phyloP scores from a whole-genome alignment of 1,140 invertebrate species.

The Oscheius sp. region DNA sequence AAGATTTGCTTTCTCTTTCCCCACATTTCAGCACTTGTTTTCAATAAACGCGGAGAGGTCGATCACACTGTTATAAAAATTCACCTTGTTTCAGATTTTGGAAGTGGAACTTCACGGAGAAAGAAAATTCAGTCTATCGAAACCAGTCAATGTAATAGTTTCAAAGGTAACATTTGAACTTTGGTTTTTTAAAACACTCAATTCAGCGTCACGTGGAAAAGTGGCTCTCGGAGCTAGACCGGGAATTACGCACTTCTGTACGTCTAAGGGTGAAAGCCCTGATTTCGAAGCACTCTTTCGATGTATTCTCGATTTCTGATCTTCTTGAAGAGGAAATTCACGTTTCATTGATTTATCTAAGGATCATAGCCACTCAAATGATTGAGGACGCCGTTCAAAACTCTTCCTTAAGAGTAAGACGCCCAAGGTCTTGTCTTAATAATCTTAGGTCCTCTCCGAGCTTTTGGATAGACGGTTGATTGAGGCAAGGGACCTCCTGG shows the following conservation, averaged over 20 bases:
- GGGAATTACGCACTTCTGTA: background rate
- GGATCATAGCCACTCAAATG: slow-evolving; percentile 8
- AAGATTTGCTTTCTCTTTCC: slow-evolving; percentile 9
- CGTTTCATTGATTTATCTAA: background rate
- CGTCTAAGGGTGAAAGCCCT: background rate
- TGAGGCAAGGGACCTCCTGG: no score
- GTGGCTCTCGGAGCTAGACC: slow-evolving; percentile 17
- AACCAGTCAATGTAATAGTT: slow-evolving; percentile 18
- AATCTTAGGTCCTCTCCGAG: no score
- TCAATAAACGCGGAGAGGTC: slow-evolving; percentile 14
- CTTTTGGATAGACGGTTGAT: no score
- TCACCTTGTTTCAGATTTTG: background rate
- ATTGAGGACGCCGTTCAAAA: slow-evolving; percentile 14
- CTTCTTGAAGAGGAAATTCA: slow-evolving; percentile 7
- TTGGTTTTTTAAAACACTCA: background rate
- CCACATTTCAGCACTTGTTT: background rate
- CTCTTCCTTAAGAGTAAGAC: slow-evolving; percentile 4
- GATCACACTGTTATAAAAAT: background rate
- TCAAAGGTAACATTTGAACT: background rate
- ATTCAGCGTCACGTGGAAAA: slow-evolving; percentile 19
- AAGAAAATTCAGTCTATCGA: slow-evolving; percentile 2
- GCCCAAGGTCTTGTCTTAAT: no score
- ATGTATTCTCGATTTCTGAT: background rate
- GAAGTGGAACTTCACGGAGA: background rate
- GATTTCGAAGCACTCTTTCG: slow-evolving; percentile 5